A percentile compares a stretch with the other conserved stretches of the same genome.
These are phyloP conservation scores for Epistrophe eligans DNA, from an alignment of 2,888 invertebrate species.

Conservation along the genomic window DNA sequence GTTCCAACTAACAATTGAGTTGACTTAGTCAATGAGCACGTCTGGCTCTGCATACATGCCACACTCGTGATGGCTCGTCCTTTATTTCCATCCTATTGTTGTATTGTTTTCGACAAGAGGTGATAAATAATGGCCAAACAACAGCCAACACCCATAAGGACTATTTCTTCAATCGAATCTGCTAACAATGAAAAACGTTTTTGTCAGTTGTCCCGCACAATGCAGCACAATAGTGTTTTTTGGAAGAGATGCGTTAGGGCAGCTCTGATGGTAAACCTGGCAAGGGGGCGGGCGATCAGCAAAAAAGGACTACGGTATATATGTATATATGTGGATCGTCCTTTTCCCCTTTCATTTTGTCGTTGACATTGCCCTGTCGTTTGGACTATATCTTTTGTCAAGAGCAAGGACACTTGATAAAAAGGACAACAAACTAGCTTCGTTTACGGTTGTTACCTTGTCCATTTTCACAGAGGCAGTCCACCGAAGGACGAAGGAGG, in stretches of 20 bases:
- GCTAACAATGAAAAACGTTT: constrained; percentile 60
- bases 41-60: constrained; percentile 42
- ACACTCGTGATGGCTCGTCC: constrained; percentile 36
- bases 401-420: constrained; percentile 66
- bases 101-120: constrained; percentile 70
- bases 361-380: constrained; percentile 59
- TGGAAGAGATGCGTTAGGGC: constrained; percentile 59
- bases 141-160: constrained; percentile 40
- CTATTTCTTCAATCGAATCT: constrained; percentile 48
- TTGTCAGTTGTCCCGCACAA: constrained; percentile 48
- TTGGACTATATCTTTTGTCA: constrained; percentile 66
- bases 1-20: constrained; percentile 59
- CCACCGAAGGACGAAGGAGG: constrained; percentile 6
- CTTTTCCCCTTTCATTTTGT: constrained; percentile 30
- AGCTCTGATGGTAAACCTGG: not conserved
- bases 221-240: constrained; percentile 28
- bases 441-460: constrained; percentile 74
- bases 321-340: constrained; percentile 2
- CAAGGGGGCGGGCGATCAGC: not conserved
- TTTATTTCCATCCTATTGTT: constrained; percentile 49
- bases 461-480: constrained; percentile 52
- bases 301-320: not conserved
- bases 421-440: constrained; percentile 74
- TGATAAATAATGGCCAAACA: constrained; percentile 74
- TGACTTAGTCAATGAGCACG: constrained; percentile 62